Percentiles rank a stretch among this genome's conserved stretches.
phyloP scores from a whole-genome alignment of 2,113 vertebrate species.

The Apodemus speciosus region DNA sequence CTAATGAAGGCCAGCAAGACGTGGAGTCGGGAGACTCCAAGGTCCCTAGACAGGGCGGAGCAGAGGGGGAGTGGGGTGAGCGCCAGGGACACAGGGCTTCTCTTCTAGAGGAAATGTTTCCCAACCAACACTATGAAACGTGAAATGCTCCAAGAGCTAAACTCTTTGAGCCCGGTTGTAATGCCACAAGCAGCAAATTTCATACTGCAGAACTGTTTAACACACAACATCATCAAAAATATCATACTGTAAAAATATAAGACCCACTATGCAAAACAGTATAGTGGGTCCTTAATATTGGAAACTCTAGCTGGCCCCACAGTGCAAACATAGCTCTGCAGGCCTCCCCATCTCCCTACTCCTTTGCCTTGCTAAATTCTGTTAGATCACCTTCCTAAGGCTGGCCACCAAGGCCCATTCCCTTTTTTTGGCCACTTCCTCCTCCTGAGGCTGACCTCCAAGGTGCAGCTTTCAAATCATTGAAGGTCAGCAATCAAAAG shows the following conservation, averaged over 20 bases:
- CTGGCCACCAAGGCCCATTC: neutral
- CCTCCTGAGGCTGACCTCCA: neutral
- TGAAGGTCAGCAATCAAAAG: neutral
- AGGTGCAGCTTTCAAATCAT: neutral
- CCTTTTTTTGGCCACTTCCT: neutral
- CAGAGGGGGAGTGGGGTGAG: rapidly evolving
- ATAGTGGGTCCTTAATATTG: neutral
- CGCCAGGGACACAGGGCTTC: rapidly evolving
- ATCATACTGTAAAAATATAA: neutral
- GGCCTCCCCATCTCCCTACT: neutral
- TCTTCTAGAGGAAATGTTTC: neutral
- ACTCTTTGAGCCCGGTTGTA: no score
- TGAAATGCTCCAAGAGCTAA: neutral
- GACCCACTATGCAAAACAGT: no score
- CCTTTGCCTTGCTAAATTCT: neutral
- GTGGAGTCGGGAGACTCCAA: rapidly evolving
- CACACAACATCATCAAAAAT: neutral
- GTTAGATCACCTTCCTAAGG: neutral
- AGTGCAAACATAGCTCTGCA: neutral
- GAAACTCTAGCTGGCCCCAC: neutral
- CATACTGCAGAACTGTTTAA: neutral
- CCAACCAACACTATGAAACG: neutral
- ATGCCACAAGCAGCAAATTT: neutral
- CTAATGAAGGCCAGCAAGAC: rapidly evolving
- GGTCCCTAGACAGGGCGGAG: neutral